These are phyloP conservation scores for Aptenodytes forsteri DNA, from an alignment of 2,113 vertebrate species.

Conservation along the genomic window DNA sequence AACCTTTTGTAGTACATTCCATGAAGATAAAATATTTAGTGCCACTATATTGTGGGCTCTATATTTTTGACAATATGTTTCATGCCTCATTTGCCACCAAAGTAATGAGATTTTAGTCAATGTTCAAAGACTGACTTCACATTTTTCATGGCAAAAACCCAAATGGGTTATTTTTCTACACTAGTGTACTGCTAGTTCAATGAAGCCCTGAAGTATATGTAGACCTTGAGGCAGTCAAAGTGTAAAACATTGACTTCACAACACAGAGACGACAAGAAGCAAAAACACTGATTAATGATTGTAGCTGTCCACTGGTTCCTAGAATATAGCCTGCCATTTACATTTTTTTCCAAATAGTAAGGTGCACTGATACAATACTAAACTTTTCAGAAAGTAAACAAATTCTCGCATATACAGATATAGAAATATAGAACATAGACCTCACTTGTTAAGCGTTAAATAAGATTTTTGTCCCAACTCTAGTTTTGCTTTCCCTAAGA, in stretches of 20 bases:
- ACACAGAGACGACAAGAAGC: not conserved
- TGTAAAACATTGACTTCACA: slow-evolving; percentile 14
- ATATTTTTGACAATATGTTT: slow-evolving; percentile 59
- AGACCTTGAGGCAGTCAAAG: slow-evolving; percentile 36
- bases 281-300: not conserved
- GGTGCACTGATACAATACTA: not conserved
- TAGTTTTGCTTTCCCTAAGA: not conserved
- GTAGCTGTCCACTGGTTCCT: not conserved
- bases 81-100: slow-evolving; percentile 52
- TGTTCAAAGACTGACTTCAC: slow-evolving; percentile 16
- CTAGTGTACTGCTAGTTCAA: not conserved
- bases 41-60: slow-evolving; percentile 11
- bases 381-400: not conserved
- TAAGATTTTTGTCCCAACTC: not conserved
- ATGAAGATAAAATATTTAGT: slow-evolving; percentile 42
- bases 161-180: slow-evolving; percentile 45
- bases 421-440: not conserved
- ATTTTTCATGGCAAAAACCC: slow-evolving; percentile 47
- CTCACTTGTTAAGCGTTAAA: not conserved
- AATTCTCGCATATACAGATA: not conserved
- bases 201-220: slow-evolving; percentile 11
- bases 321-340: not conserved
- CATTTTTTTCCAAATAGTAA: not conserved
- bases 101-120: slow-evolving; percentile 57
- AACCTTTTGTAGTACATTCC: slow-evolving; percentile 12